Conservation (phyloP, 2,797 vertebrate genomes). For the Sparus aurata region DNA sequence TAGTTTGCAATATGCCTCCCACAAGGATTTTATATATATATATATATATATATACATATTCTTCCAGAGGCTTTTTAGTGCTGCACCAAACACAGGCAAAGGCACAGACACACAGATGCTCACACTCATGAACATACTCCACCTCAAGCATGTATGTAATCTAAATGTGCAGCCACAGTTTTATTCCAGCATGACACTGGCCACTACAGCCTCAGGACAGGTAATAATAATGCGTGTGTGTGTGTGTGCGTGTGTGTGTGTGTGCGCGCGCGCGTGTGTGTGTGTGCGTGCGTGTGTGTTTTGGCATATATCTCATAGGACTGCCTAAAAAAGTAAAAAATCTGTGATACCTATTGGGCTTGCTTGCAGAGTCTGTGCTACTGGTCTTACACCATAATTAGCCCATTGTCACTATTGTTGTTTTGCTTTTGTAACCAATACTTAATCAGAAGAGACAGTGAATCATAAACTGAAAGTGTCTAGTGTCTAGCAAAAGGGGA, state of each 20-base stretch:
- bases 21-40: slow-evolving; percentile 29
- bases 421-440: too few relatives aligned
- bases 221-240: slow-evolving; percentile 30
- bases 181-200: slow-evolving; percentile 51
- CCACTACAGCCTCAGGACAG: slow-evolving; percentile 50
- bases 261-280: not conserved
- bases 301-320: not conserved
- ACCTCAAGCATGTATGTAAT: slow-evolving; percentile 39
- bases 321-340: slow-evolving; percentile 27
- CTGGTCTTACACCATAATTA: too few relatives aligned
- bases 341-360: not conserved
- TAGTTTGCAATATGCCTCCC: slow-evolving; percentile 40
- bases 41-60: slow-evolving; percentile 19
- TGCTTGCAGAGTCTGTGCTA: too few relatives aligned
- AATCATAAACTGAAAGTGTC: too few relatives aligned
- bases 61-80: slow-evolving; percentile 23
- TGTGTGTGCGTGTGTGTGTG: not conserved
- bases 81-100: slow-evolving; percentile 29
- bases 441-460: too few relatives aligned
- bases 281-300: slow-evolving; percentile 3
- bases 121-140: slow-evolving; percentile 7
- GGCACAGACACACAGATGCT: slow-evolving; percentile 8
- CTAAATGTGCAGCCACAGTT: slow-evolving; percentile 40
- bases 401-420: too few relatives aligned
- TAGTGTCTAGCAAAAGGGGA: too few relatives aligned